These are phyloP conservation scores for Pseudomyrmex dendroicus DNA, from an alignment of 1,140 invertebrate genomes.

Conservation along the genomic window DNA sequence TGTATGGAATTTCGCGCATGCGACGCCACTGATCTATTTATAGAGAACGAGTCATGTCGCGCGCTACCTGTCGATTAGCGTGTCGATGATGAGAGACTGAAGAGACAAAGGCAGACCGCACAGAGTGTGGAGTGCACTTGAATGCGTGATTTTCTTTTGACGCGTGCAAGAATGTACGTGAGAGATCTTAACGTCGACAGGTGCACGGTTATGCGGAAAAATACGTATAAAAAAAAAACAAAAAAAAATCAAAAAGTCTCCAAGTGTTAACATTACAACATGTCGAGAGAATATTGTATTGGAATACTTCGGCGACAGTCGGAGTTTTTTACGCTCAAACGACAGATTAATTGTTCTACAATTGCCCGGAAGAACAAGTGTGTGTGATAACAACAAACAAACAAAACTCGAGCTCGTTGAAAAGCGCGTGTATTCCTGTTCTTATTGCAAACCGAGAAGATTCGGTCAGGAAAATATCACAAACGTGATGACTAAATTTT, in stretches of 20 bases:
- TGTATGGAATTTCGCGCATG: constrained; percentile 29
- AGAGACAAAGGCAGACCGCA: constrained; percentile 25
- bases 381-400: too few relatives aligned
- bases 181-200: neutral
- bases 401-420: too few relatives aligned
- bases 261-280: too few relatives aligned
- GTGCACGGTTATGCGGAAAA: neutral
- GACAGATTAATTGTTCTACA: too few relatives aligned
- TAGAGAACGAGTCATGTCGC: constrained; percentile 10
- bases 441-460: too few relatives aligned
- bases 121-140: constrained; percentile 10
- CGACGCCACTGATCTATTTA: constrained; percentile 27
- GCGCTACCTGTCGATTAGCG: constrained; percentile 39
- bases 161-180: neutral
- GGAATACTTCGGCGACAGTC: too few relatives aligned
- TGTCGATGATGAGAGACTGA: constrained; percentile 29
- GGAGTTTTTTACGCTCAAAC: too few relatives aligned
- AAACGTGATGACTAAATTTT: too few relatives aligned
- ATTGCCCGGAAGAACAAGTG: too few relatives aligned
- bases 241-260: neutral
- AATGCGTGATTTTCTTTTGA: neutral
- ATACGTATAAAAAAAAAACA: neutral
- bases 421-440: too few relatives aligned
- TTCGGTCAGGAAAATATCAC: too few relatives aligned
- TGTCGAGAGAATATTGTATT: too few relatives aligned